Conservation (phyloP, 2,888 invertebrate genomes). For the Ariolimax columbianus region DNA sequence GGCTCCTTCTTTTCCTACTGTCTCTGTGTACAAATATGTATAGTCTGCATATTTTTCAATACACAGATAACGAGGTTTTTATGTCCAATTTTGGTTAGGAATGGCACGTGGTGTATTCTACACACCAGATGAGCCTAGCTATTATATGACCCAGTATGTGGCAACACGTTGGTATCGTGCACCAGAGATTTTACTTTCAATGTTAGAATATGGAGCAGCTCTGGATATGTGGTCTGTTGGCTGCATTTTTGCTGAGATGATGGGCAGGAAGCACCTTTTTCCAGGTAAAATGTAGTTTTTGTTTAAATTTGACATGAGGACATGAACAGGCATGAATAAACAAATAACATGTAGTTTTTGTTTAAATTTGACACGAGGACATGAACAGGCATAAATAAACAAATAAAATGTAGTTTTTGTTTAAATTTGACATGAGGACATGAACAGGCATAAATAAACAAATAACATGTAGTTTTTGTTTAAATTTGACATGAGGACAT, state of each 20-base stretch:
- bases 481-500: too few relatives aligned
- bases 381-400: too few relatives aligned
- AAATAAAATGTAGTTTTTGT: too few relatives aligned
- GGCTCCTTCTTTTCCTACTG: too few relatives aligned
- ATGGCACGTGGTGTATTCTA: constrained; percentile 76
- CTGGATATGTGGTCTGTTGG: constrained; percentile 81
- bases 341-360: too few relatives aligned
- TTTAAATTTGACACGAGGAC: too few relatives aligned
- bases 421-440: too few relatives aligned
- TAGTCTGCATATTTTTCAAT: too few relatives aligned
- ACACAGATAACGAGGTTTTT: background rate
- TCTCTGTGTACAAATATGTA: too few relatives aligned
- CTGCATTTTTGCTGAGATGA: constrained; percentile 81
- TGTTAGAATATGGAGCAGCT: constrained; percentile 78
- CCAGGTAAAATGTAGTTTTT: constrained; percentile 75
- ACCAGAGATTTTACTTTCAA: constrained; percentile 80
- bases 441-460: too few relatives aligned
- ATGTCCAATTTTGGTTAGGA: constrained; percentile 64
- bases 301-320: background rate
- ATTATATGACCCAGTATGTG: constrained; percentile 80
- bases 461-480: too few relatives aligned
- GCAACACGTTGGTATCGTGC: constrained; percentile 80
- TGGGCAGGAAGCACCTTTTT: constrained; percentile 80
- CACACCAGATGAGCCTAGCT: constrained; percentile 67
- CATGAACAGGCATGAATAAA: too few relatives aligned